Percentiles rank a stretch among this genome's conserved stretches.
These are phyloP conservation scores for Pseudonaja textilis DNA, from an alignment of 2,113 vertebrate genomes.

Conservation along the genomic window DNA sequence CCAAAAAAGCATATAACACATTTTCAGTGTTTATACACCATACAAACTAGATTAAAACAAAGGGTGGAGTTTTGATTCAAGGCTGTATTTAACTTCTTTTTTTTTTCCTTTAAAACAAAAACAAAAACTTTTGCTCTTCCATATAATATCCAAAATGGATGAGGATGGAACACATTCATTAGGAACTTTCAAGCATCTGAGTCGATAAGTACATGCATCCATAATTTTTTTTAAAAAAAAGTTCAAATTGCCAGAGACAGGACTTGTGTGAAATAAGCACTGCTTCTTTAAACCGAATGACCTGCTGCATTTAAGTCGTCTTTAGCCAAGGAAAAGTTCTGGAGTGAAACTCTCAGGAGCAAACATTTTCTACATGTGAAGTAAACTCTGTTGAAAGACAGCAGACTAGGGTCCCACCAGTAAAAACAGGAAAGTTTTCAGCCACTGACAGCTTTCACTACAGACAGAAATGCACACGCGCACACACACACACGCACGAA, in stretches of 20 bases:
- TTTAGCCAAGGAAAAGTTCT: constrained; percentile 78
- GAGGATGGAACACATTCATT: constrained; percentile 37
- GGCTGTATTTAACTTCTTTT: constrained; percentile 14
- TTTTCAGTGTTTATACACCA: constrained; percentile 1
- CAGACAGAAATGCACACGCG: constrained; percentile 45
- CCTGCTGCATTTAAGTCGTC: constrained; percentile 69
- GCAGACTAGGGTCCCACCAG: constrained; percentile 76
- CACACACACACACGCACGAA: background rate
- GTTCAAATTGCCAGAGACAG: constrained; percentile 34
- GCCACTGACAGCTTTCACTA: constrained; percentile 77
- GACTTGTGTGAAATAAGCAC: constrained; percentile 55
- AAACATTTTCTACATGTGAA: constrained; percentile 82
- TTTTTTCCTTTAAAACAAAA: background rate
- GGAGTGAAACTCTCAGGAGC: constrained; percentile 80
- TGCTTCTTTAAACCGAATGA: constrained; percentile 77
- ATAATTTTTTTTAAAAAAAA: background rate
- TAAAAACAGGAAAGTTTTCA: constrained; percentile 80
- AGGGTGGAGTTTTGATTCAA: constrained; percentile 16
- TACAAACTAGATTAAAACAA: background rate
- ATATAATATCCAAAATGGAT: constrained; percentile 21
- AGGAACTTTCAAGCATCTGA: constrained; percentile 48
- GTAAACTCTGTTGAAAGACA: constrained; percentile 82
- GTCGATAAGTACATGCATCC: background rate
- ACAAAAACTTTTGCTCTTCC: background rate
- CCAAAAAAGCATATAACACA: constrained; percentile 33